Evolutionary conservation across 1,140 invertebrate species (phyloP), one percentile per base, ranked within the genome.

Genomic region (Phymastichus coffea): DNA sequence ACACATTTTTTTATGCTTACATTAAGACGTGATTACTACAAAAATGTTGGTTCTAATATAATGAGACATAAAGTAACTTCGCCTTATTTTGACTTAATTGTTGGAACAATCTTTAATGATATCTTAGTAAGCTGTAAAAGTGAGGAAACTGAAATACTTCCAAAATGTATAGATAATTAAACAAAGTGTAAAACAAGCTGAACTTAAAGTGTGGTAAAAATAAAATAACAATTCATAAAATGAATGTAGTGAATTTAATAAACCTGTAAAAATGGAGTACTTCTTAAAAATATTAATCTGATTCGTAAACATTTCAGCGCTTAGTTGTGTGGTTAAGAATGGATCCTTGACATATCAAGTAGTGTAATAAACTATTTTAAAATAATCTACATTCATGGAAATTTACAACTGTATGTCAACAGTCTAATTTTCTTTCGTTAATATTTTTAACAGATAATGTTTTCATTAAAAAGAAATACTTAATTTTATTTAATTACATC

Each of bases 261-360:
- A 54, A 51, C 43, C 8, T 30, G 41, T 46, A 37, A 44, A 59
- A 53, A 17, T n/a, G n/a, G n/a, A n/a, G n/a, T n/a, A n/a, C n/a
- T n/a, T n/a, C n/a, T n/a, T n/a, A n/a, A n/a, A n/a, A n/a, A n/a
- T n/a, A n/a, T n/a, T n/a, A n/a, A n/a, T n/a, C n/a, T n/a, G n/a
- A n/a, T n/a, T n/a, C n/a, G n/a, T n/a, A n/a, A n/a, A n/a, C n/a
- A n/a, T n/a, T n/a, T n/a, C n/a, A n/a, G n/a, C n/a, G 7, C 48
- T 20, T 25, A 23, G 35, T 49, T 51, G 38, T 38, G 49, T 53
- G 38, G 57, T 41, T 53, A 44, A 54, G 26, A 57, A 64, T 57
- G 41, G 41, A 70, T 72, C 66, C 54, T 67, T 53, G 63, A 74
- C 75, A 76, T 76, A 76, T 76, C 74, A 76, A 64, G 63, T 44